A percentile compares a stretch with the other conserved stretches of the same genome.
Evolutionary conservation across 2,113 vertebrate species (phyloP).

Genomic region (Peromyscus leucopus): DNA sequence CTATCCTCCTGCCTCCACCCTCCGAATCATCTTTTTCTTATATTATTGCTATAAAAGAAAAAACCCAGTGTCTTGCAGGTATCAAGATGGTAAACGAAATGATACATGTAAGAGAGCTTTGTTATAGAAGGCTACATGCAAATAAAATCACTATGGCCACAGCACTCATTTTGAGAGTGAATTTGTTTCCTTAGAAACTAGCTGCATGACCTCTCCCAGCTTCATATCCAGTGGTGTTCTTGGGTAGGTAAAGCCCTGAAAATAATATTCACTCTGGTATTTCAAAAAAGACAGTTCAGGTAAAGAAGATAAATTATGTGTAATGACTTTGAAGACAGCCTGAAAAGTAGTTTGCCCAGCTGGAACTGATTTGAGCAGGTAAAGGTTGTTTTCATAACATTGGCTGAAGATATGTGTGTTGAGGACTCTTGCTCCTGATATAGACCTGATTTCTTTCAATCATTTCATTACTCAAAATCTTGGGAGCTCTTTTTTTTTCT

Average conservation of each 20-base stretch:
- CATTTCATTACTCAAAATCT: neutral
- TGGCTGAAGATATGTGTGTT: neutral
- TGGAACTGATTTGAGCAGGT: slow-evolving; percentile 29
- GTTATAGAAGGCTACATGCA: neutral
- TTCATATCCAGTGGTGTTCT: neutral
- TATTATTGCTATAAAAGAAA: neutral
- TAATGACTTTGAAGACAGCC: slow-evolving; percentile 45
- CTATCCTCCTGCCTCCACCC: no score
- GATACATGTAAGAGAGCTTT: neutral
- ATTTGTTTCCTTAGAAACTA: slow-evolving; percentile 40
- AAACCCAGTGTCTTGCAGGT: neutral
- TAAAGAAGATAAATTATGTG: slow-evolving; percentile 46
- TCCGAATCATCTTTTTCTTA: neutral
- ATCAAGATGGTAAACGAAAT: slow-evolving; percentile 3
- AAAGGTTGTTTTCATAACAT: neutral
- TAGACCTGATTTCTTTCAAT: neutral
- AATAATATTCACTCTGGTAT: neutral
- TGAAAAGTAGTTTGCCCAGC: neutral
- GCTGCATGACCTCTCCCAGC: neutral
- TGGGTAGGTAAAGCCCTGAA: neutral
- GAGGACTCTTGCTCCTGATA: neutral
- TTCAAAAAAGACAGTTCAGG: slow-evolving; percentile 5
- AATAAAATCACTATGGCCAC: neutral
- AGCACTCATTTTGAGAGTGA: neutral
- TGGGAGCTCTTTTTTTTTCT: neutral